phyloP scores from a whole-genome alignment of 2,888 invertebrate species.

The Synergus itoensis region DNA sequence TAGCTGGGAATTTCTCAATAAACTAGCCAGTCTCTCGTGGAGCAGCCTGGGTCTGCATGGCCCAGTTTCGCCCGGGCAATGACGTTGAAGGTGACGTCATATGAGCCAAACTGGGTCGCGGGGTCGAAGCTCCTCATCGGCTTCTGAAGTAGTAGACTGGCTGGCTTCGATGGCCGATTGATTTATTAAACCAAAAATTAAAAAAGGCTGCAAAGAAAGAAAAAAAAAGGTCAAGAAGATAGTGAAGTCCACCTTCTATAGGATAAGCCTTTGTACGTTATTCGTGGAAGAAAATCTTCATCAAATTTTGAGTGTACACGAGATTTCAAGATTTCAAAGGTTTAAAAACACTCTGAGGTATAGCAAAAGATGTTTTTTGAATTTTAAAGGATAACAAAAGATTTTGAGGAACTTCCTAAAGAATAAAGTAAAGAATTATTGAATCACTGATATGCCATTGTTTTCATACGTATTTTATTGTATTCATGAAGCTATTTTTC shows the following conservation, averaged over 20 bases:
- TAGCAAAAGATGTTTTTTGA: too few species aligned
- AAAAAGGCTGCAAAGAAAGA: background rate
- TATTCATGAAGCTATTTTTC: too few species aligned
- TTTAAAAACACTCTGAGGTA: too few species aligned
- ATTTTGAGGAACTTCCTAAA: too few species aligned
- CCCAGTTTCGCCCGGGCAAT: constrained; percentile 81
- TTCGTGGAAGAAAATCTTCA: background rate
- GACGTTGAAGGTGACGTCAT: constrained; percentile 77
- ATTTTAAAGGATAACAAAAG: too few species aligned
- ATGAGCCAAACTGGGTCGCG: constrained; percentile 72
- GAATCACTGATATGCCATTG: too few species aligned
- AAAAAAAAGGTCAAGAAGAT: background rate
- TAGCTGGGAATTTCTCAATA: constrained; percentile 72
- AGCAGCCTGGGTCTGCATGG: constrained; percentile 81
- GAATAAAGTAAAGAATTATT: too few species aligned
- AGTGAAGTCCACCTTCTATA: background rate
- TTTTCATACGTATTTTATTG: too few species aligned
- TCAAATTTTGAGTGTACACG: background rate
- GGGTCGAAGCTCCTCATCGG: constrained; percentile 71
- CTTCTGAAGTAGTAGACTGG: constrained; percentile 46
- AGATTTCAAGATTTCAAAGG: too few species aligned
- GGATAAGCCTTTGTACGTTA: too few species aligned
- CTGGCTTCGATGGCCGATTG: constrained; percentile 34
- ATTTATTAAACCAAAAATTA: constrained; percentile 7
- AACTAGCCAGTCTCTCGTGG: constrained; percentile 81